Evolutionary conservation across 2,888 invertebrate genomes (phyloP).

Genomic region (Eupithecia dodoneata): DNA sequence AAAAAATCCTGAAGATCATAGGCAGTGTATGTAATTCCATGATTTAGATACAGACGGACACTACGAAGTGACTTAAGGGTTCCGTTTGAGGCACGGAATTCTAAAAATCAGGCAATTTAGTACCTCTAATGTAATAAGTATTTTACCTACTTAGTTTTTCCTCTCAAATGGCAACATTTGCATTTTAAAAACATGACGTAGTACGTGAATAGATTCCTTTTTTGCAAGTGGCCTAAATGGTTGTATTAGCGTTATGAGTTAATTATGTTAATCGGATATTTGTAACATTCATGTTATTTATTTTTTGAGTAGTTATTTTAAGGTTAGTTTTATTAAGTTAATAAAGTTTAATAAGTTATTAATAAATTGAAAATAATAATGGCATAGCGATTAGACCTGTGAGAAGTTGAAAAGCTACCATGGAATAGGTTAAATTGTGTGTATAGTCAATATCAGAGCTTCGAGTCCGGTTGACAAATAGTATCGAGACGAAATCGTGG

Average conservation of each 20-base stretch:
- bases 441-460: too few species aligned
- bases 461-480: too few species aligned
- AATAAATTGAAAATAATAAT: not conserved
- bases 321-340: not conserved
- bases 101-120: not conserved
- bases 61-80: too few species aligned
- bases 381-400: not conserved
- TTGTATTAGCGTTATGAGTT: constrained; percentile 32
- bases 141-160: not conserved
- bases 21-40: not conserved
- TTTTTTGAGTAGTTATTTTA: not conserved
- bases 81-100: not conserved
- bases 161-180: not conserved
- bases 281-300: constrained; percentile 7
- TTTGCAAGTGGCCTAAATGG: constrained; percentile 14
- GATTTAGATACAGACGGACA: too few species aligned
- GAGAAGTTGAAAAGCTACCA: not conserved
- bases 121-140: not conserved
- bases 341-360: not conserved
- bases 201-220: not conserved
- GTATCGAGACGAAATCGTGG: too few species aligned
- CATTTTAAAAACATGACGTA: not conserved
- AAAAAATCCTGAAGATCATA: not conserved
- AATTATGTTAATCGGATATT: constrained; percentile 35
- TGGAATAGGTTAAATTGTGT: too few species aligned